Conservation (phyloP, 2,888 invertebrate genomes). For the Ypsolopha sequella region DNA sequence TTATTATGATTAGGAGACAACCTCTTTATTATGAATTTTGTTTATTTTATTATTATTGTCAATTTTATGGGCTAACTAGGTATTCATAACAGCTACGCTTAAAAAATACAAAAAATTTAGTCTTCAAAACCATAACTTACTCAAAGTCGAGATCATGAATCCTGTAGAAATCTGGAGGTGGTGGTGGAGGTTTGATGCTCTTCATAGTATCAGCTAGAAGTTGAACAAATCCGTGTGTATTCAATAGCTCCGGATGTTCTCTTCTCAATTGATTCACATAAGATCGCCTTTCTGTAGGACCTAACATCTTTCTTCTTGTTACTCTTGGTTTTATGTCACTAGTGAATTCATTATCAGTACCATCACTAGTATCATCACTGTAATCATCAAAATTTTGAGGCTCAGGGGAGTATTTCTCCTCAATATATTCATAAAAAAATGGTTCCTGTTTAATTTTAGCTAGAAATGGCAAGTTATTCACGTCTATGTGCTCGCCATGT, state of each 20-base stretch:
- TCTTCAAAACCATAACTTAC: too few species aligned
- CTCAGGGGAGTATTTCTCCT: slow-evolving; percentile 8
- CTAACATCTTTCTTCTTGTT: slow-evolving; percentile 13
- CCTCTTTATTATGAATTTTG: too few species aligned
- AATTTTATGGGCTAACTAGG: too few species aligned
- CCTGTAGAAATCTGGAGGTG: slow-evolving; percentile 30
- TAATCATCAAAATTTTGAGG: slow-evolving; percentile 6
- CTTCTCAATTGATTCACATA: slow-evolving; percentile 35
- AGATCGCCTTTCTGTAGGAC: slow-evolving; percentile 23
- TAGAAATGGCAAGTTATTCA: slow-evolving; percentile 13
- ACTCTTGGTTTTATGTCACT: slow-evolving; percentile 7
- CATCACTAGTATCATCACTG: slow-evolving; percentile 1
- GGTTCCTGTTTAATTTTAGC: slow-evolving; percentile 7
- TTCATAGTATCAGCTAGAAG: slow-evolving; percentile 40
- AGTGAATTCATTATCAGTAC: too few species aligned
- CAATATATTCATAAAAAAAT: slow-evolving; percentile 6
- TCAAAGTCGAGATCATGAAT: slow-evolving; percentile 28
- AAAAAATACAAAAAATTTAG: too few species aligned
- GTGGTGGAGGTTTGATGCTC: slow-evolving; percentile 27
- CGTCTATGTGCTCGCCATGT: slow-evolving; percentile 21
- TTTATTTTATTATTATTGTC: too few species aligned
- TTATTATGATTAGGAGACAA: too few species aligned
- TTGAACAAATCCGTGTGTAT: slow-evolving; percentile 25
- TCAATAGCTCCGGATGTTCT: slow-evolving; percentile 29
- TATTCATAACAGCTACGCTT: too few species aligned